Percentiles rank a stretch among this genome's conserved stretches.
These are phyloP conservation scores for Apocheima hispidaria DNA, from an alignment of 2,888 invertebrate species.

Conservation along the genomic window DNA sequence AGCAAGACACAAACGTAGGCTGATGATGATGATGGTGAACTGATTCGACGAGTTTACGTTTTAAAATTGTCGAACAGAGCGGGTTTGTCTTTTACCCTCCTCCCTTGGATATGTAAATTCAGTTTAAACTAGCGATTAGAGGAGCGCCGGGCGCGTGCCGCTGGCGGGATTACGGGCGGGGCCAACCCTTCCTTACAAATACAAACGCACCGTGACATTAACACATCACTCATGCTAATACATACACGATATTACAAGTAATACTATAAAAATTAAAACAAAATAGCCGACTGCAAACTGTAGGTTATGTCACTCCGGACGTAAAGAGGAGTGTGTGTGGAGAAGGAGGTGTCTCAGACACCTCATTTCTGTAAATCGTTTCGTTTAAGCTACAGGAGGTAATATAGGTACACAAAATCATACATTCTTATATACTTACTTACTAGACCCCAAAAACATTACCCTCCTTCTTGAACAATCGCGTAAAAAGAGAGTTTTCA, in stretches of 20 bases:
- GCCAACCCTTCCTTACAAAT: slow-evolving; percentile 53
- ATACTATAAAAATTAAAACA: too few relatives aligned
- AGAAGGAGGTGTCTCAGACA: too few relatives aligned
- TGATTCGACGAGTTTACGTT: neutral
- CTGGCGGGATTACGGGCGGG: slow-evolving; percentile 54
- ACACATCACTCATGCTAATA: slow-evolving; percentile 67
- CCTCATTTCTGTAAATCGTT: too few relatives aligned
- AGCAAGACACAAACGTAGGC: neutral
- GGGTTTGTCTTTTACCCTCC: slow-evolving; percentile 7
- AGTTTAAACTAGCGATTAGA: slow-evolving; percentile 44
- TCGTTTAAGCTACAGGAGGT: too few relatives aligned
- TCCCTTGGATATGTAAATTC: slow-evolving; percentile 41
- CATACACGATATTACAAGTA: slow-evolving; percentile 33
- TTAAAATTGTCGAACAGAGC: slow-evolving; percentile 1
- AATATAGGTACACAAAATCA: too few relatives aligned
- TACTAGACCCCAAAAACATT: too few relatives aligned
- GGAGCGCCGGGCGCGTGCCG: slow-evolving; percentile 40
- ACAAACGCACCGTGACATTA: slow-evolving; percentile 51
- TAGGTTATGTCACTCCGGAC: too few relatives aligned
- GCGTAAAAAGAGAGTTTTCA: too few relatives aligned
- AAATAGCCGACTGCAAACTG: too few relatives aligned
- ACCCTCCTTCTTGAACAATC: too few relatives aligned
- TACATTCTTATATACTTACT: too few relatives aligned
- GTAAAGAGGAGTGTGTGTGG: too few relatives aligned
- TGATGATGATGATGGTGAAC: neutral